Conservation (phyloP, 1,140 invertebrate species). For the Aphelenchoides fujianensis region DNA sequence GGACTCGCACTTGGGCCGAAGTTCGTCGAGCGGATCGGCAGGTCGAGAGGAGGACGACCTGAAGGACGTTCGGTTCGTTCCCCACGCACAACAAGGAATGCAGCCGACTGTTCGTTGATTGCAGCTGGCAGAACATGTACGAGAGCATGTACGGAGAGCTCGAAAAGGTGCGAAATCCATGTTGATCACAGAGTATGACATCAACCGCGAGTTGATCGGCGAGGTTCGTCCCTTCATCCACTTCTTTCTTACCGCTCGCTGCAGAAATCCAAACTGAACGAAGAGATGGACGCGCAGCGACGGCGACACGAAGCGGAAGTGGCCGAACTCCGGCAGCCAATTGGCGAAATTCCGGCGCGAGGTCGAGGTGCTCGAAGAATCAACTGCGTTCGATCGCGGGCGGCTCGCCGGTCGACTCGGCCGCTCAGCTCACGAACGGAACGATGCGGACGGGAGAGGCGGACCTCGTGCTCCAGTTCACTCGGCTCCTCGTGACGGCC, state of each 20-base stretch:
- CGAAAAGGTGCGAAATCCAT: slow-evolving; percentile 54
- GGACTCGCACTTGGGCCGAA: slow-evolving; percentile 39
- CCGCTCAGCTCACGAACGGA: background rate
- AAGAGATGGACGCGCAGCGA: slow-evolving; percentile 34
- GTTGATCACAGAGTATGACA: slow-evolving; percentile 51
- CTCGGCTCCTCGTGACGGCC: slow-evolving; percentile 34
- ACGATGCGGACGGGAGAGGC: slow-evolving; percentile 20
- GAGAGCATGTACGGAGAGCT: slow-evolving; percentile 56
- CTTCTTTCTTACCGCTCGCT: slow-evolving; percentile 17
- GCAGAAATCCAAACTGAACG: slow-evolving; percentile 43
- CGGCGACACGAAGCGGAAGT: slow-evolving; percentile 41
- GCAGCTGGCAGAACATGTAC: slow-evolving; percentile 60
- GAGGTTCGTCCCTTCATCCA: slow-evolving; percentile 43
- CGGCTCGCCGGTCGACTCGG: background rate
- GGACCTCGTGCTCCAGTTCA: slow-evolving; percentile 25
- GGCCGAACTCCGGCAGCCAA: slow-evolving; percentile 35
- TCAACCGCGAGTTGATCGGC: slow-evolving; percentile 47
- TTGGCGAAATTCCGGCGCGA: slow-evolving; percentile 18
- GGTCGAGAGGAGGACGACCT: background rate
- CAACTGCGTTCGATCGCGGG: slow-evolving; percentile 29
- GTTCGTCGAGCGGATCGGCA: background rate
- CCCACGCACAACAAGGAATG: background rate
- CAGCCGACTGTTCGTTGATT: slow-evolving; percentile 14
- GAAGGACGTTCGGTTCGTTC: slow-evolving; percentile 14
- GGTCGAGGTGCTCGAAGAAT: slow-evolving; percentile 46